Percentiles rank a stretch among this genome's conserved stretches.
These are phyloP conservation scores for Okapia johnstoni DNA, from an alignment of 2,113 vertebrate species.

Conservation along the genomic window DNA sequence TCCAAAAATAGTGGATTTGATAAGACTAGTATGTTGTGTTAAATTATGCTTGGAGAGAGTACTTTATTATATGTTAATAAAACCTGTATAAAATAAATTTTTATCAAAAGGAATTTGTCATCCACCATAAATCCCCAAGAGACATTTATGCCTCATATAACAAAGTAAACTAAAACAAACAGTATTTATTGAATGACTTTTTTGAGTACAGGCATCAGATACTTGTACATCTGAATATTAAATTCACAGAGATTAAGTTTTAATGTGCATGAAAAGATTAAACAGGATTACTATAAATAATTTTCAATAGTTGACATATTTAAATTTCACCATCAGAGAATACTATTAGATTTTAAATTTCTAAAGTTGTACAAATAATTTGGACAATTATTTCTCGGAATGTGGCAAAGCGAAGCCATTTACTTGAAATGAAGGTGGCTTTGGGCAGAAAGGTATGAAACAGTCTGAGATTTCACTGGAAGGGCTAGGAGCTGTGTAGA, in stretches of 20 bases:
- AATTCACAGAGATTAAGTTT: slow-evolving; percentile 19
- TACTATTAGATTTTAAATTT: neutral
- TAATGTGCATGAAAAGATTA: neutral
- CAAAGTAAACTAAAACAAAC: neutral
- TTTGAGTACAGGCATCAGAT: neutral
- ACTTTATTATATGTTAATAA: slow-evolving; percentile 11
- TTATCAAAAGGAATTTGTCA: neutral
- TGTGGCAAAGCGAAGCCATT: neutral
- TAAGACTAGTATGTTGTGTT: neutral
- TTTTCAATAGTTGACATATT: neutral
- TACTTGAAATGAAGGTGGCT: neutral
- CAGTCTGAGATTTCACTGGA: neutral
- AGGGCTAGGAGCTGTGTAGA: neutral
- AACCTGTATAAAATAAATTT: neutral
- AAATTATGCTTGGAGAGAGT: neutral
- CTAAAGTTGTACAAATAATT: neutral
- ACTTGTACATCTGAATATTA: neutral
- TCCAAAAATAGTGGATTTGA: neutral
- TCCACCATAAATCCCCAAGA: neutral
- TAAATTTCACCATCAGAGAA: neutral
- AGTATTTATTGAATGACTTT: neutral
- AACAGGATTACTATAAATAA: neutral
- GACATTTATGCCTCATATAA: neutral
- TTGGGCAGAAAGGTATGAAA: neutral
- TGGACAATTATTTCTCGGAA: neutral